Evolutionary conservation across 2,113 vertebrate genomes (phyloP).

Genomic region (Lipotes vexillifer): DNA sequence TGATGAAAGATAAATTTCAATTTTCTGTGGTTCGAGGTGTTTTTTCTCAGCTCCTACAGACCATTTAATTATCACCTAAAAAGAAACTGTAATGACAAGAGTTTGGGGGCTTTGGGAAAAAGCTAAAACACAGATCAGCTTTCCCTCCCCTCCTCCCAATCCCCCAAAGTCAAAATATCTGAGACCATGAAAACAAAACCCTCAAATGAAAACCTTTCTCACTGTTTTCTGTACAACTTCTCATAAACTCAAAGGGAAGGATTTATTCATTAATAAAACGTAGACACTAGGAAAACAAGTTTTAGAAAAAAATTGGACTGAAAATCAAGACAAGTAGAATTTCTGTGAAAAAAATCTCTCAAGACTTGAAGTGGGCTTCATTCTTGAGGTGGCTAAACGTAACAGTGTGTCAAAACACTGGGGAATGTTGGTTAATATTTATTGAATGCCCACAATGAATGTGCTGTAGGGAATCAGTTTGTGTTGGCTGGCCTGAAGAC

Average conservation of each 20-base stretch:
- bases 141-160: neutral
- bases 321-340: slow-evolving; percentile 24
- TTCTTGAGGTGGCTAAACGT: slow-evolving; percentile 46
- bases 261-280: slow-evolving; percentile 43
- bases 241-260: slow-evolving; percentile 1
- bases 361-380: slow-evolving; percentile 28
- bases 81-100: neutral
- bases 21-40: neutral
- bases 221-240: slow-evolving; percentile 1
- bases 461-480: slow-evolving; percentile 32
- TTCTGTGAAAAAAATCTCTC: slow-evolving; percentile 27
- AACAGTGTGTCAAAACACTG: neutral
- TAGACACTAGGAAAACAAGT: slow-evolving; percentile 26
- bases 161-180: slow-evolving; percentile 26
- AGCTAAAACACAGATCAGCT: neutral
- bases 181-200: neutral
- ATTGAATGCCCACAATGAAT: slow-evolving; percentile 5
- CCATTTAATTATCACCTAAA: slow-evolving; percentile 43
- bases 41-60: slow-evolving; percentile 16
- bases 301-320: neutral
- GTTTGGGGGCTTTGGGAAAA: neutral
- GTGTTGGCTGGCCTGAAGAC: slow-evolving; percentile 25
- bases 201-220: neutral
- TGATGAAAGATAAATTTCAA: slow-evolving; percentile 30
- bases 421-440: slow-evolving; percentile 43